phyloP scores from a whole-genome alignment of 2,113 vertebrate species.

The Uria lomvia region DNA sequence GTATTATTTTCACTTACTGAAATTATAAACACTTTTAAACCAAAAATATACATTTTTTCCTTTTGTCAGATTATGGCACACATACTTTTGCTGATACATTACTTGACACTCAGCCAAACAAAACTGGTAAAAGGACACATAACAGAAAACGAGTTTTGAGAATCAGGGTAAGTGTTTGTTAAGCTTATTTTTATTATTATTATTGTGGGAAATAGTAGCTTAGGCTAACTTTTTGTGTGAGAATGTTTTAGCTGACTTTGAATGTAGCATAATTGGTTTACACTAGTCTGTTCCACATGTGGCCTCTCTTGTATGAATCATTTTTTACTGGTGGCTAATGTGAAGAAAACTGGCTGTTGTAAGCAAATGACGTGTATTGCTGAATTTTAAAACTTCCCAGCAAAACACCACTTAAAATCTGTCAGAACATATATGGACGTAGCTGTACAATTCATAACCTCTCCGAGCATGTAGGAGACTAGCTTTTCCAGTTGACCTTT shows the following conservation, averaged over 20 bases:
- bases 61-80: conserved; percentile 25
- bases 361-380: conserved; percentile 61
- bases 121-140: conserved; percentile 28
- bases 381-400: conserved; percentile 48
- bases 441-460: conserved; percentile 8
- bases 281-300: conserved; percentile 44
- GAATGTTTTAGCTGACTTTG: conserved; percentile 58
- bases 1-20: conserved; percentile 3
- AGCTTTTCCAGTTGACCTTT: conserved; percentile 65
- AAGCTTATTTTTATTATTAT: conserved; percentile 56
- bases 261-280: background rate
- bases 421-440: conserved; percentile 58
- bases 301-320: conserved; percentile 63
- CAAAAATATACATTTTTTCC: conserved; percentile 43
- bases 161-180: conserved; percentile 28
- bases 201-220: conserved; percentile 53
- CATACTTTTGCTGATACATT: conserved; percentile 31
- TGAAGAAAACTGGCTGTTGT: conserved; percentile 54
- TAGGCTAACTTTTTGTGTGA: conserved; percentile 57
- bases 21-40: conserved; percentile 34
- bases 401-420: conserved; percentile 35
- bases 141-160: conserved; percentile 35
- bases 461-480: background rate
- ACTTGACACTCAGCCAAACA: background rate
- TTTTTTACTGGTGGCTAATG: conserved; percentile 16